Percentiles rank a stretch among this genome's conserved stretches.
phyloP scores from a whole-genome alignment of 2,113 vertebrate genomes.

The Hyla sarda region DNA sequence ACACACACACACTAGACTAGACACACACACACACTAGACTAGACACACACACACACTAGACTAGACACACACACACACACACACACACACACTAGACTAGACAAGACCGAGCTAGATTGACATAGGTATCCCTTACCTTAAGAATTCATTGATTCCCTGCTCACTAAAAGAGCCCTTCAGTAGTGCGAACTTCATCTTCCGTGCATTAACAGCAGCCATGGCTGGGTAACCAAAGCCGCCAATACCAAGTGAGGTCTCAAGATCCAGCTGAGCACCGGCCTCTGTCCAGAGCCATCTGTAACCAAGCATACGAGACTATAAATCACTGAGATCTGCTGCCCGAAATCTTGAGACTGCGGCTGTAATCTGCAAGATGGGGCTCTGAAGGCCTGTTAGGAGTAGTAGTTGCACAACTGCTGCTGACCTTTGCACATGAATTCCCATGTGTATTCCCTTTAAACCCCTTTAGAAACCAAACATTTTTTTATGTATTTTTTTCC shows the following conservation, averaged over 20 bases:
- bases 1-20: too few relatives aligned
- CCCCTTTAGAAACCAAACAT: too few relatives aligned
- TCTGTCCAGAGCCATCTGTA: conserved; percentile 90
- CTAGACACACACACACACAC: too few relatives aligned
- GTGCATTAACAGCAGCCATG: conserved; percentile 93
- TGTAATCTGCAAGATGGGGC: not conserved
- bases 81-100: too few relatives aligned
- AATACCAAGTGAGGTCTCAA: conserved; percentile 90
- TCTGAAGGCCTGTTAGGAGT: too few relatives aligned
- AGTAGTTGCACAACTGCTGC: too few relatives aligned
- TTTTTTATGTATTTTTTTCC: too few relatives aligned
- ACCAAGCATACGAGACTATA: not conserved
- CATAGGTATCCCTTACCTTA: conserved; percentile 70
- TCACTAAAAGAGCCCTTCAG: conserved; percentile 95
- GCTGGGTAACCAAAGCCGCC: conserved; percentile 97
- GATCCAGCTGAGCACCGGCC: conserved; percentile 87
- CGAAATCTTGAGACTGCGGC: not conserved
- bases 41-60: too few relatives aligned
- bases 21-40: too few relatives aligned
- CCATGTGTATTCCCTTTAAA: too few relatives aligned
- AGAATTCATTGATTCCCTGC: conserved; percentile 82
- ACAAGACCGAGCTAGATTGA: too few relatives aligned
- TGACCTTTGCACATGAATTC: not conserved
- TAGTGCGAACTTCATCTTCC: conserved; percentile 97
- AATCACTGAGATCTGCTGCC: not conserved